Base-by-base conservation (phyloP, 2,113 vertebrate genomes). In the Bujurquina vittata region DNA sequence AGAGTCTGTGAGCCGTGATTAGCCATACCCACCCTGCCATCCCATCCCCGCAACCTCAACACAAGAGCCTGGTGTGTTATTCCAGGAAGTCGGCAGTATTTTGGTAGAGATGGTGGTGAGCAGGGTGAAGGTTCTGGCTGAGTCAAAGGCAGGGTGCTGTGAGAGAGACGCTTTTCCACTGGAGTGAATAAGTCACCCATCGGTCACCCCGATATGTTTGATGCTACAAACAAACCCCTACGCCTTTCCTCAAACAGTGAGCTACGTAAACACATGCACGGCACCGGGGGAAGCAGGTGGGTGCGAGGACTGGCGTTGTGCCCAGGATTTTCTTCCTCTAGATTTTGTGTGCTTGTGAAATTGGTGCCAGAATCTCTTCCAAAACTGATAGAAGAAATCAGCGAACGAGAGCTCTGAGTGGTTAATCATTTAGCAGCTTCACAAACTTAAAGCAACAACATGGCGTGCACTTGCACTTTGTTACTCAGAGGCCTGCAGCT, bases 331-430 rank as follows among this genome's bases (percentile, higher is more conserved):
- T 90, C 86, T 83, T 83, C 85, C 78, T 84, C 43, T 69, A 52
- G 73, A 76, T 93, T 83, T 74, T 88, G 91, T 91, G 87, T 92
- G 79, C 89, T 35, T 88, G 92, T 87, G 91, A 91, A 93, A 92
- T 83, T 55, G 79, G 80, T 87, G 88, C 86, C 84, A 90, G 80
- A 82, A 81, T 72, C 69, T 88, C 89, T 73, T 90, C 83, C 74
- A 85, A 86, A 78, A 69, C 54, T 49, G 58, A 81, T 84, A 75
- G 86, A 89, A 76, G 76, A 57, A 85, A 75, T 22, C 52, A 15
- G 57, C 5, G 40, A 90, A 81, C 77, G 77, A 84, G 85, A 84
- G 78, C 83, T 79, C 43, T 31, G 59, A 18, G 22, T 9, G 15
- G 83, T 90, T 90, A 90, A 91, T 91, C 88, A 87, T 92, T 92